A percentile compares a stretch with the other conserved stretches of the same genome.
Evolutionary conservation across 2,113 vertebrate species (phyloP).

Genomic region (Phainopepla nitens): DNA sequence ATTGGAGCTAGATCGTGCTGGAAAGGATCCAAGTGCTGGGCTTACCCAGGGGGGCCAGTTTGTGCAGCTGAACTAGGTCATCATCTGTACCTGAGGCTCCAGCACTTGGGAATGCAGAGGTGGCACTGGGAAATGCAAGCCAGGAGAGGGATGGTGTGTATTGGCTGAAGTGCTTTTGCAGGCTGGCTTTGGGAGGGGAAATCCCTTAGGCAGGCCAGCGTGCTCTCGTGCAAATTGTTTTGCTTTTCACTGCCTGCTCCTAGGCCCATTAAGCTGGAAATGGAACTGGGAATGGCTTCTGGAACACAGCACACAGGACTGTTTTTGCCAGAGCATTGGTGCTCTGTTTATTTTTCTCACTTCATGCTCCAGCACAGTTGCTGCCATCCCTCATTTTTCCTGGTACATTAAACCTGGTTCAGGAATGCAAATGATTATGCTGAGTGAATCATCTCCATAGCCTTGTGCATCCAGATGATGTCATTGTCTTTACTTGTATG

Average conservation of each 20-base stretch:
- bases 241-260: neutral
- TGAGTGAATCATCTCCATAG: neutral
- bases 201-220: neutral
- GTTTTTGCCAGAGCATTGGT: neutral
- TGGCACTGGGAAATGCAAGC: neutral
- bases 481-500: neutral
- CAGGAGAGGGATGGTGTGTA: neutral
- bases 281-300: neutral
- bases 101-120: neutral
- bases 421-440: neutral
- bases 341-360: neutral
- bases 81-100: neutral
- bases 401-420: neutral
- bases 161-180: neutral
- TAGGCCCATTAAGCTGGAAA: neutral
- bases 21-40: neutral
- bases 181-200: neutral
- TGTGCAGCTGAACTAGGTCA: neutral
- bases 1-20: neutral
- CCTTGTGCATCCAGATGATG: neutral
- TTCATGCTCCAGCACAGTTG: neutral
- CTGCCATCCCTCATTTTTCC: constrained; percentile 12
- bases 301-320: neutral
- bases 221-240: neutral
- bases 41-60: neutral